Evolutionary conservation across 92 coral and sea anemone species (phyloP), one percentile per base, ranked within the genome.

Genomic region (Umimayanthus kanabou): DNA sequence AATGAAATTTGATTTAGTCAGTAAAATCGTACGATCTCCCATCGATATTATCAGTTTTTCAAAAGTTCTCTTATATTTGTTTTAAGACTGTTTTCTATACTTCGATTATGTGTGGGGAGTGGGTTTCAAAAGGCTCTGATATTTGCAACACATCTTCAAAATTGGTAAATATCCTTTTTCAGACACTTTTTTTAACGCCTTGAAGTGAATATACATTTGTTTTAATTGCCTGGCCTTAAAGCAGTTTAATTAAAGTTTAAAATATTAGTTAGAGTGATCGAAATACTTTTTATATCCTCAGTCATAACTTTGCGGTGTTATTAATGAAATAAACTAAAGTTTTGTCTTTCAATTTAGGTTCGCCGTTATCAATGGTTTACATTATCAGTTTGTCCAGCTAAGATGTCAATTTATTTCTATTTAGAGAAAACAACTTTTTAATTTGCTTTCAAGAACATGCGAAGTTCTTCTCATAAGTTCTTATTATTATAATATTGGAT

Each of bases 241-340:
- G 79, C 9, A 75, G 79, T 75, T 75, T 39, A 75, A 75, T 75
- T 75, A 75, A 75, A 75, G 39, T 23, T 42, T 7, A 73, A 73
- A 37, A 29, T 4, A 16, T 33, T 33, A 18, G 78, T 73, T 73
- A 30, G 79, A 39, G 79, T 75, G 11, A 6, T 20, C 79, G 45
- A 39, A 37, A 75, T 39, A 75, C 23, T 14, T 39, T 75, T 39
- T 39, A 33, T 1, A 1, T 25, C 50, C 18, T 75, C 42, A 20
- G 42, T 75, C 53, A 16, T 16, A 33, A 7, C 18, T 39, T 75
- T 39, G 9, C 47, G 45, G 2, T 39, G 30, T 75, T 33, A 16
- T 39, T 8, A 37, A 20, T 75, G 50, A 75, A 75, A 75, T 20
- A 20, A 4, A 18, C 10, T 75, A 13, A 33, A 73, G 77, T 16